These are phyloP conservation scores for Hyalella azteca DNA, from an alignment of 2,888 invertebrate species.

Conservation along the genomic window DNA sequence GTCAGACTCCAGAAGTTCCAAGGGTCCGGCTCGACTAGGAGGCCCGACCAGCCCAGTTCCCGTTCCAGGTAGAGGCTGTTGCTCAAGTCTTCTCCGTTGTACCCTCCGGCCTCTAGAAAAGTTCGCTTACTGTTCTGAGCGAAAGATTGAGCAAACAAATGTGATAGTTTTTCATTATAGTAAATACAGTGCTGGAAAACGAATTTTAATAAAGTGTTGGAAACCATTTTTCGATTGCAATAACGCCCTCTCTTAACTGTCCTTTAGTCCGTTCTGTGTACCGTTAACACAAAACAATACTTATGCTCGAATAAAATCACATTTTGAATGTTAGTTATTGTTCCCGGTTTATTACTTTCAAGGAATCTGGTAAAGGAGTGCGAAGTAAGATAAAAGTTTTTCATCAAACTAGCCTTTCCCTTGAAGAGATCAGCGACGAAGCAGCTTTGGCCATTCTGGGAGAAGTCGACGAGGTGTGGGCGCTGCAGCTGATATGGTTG, in stretches of 20 bases:
- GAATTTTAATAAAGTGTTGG: no score
- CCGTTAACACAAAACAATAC: no score
- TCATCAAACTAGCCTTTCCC: no score
- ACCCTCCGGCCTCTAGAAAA: constrained; percentile 55
- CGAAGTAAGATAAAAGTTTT: no score
- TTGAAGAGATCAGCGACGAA: constrained; percentile 41
- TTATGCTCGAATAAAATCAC: no score
- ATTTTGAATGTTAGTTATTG: no score
- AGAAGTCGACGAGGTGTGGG: constrained; percentile 44
- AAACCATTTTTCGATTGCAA: no score
- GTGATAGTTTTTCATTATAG: neutral
- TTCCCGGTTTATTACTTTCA: no score
- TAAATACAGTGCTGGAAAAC: no score
- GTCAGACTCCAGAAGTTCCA: constrained; percentile 53
- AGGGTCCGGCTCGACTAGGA: constrained; percentile 56
- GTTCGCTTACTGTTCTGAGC: constrained; percentile 37
- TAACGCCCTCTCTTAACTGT: no score
- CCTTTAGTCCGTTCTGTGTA: no score
- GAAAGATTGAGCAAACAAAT: neutral
- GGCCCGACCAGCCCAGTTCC: constrained; percentile 47
- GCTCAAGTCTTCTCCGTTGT: constrained; percentile 53
- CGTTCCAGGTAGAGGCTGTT: constrained; percentile 54
- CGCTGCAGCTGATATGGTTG: constrained; percentile 44
- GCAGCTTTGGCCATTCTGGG: constrained; percentile 54
- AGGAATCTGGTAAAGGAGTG: no score